These are phyloP conservation scores for Mythimna impura DNA, from an alignment of 2,888 invertebrate genomes.

Conservation along the genomic window DNA sequence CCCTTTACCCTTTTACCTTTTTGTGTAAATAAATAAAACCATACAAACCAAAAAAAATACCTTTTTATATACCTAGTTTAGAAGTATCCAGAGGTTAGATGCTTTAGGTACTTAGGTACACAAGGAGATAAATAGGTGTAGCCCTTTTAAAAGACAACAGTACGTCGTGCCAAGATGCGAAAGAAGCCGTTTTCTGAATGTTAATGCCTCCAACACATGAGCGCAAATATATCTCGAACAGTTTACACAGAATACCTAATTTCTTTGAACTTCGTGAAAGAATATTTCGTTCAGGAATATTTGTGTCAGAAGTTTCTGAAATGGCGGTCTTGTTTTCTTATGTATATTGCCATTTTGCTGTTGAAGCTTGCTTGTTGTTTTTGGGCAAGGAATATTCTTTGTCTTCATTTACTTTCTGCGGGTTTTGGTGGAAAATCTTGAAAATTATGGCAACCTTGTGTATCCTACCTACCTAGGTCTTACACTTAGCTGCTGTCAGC, in stretches of 20 bases:
- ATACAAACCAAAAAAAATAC: not conserved
- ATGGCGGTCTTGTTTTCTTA: conserved; percentile 49
- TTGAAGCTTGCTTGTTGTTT: conserved; percentile 29
- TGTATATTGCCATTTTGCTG: conserved; percentile 47
- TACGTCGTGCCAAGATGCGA: conserved; percentile 10
- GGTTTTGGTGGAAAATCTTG: conserved; percentile 18
- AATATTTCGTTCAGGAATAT: conserved; percentile 51
- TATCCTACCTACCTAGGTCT: no score
- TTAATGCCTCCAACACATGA: conserved; percentile 46
- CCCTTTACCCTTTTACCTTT: not conserved
- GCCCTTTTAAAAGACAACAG: conserved; percentile 32
- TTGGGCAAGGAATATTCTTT: conserved; percentile 25
- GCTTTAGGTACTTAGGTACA: not conserved
- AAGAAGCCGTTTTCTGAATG: conserved; percentile 42
- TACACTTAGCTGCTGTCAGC: no score
- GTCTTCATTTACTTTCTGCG: conserved; percentile 8
- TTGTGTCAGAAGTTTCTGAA: conserved; percentile 38
- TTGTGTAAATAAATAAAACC: not conserved
- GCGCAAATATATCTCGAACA: conserved; percentile 36
- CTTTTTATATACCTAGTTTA: not conserved
- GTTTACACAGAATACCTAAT: conserved; percentile 57
- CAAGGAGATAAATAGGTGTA: conserved; percentile 27
- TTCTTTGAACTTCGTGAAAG: conserved; percentile 51
- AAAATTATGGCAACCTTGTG: not conserved
- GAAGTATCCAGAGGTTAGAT: not conserved